Percentiles rank a stretch among this genome's conserved stretches.
These are phyloP conservation scores for Nomia melanderi DNA, from an alignment of 1,140 invertebrate genomes.

Conservation along the genomic window DNA sequence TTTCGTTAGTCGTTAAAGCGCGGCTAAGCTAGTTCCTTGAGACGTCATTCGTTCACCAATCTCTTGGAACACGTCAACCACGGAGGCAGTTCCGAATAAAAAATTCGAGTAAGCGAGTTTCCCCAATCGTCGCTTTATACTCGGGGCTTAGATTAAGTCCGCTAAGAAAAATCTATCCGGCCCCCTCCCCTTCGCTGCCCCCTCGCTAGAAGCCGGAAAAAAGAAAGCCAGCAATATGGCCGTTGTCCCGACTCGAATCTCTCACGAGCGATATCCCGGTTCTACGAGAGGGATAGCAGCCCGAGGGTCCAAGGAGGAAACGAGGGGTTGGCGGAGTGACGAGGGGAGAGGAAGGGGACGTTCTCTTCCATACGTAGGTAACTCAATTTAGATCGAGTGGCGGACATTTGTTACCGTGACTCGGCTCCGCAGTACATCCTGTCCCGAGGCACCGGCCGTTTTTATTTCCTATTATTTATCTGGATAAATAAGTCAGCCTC, in stretches of 20 bases:
- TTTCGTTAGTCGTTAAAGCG: no score
- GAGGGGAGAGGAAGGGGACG: conserved; percentile 26
- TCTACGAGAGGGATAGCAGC: conserved; percentile 54
- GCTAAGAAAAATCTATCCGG: conserved; percentile 79
- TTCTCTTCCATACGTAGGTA: conserved; percentile 69
- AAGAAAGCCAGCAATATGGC: conserved; percentile 75
- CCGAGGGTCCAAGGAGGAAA: conserved; percentile 50
- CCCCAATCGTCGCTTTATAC: conserved; percentile 74
- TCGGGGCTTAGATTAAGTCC: conserved; percentile 79
- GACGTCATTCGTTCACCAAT: not conserved
- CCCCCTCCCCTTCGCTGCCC: no score
- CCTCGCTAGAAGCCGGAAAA: conserved; percentile 45
- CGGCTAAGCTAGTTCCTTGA: not conserved
- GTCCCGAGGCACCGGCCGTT: conserved; percentile 60
- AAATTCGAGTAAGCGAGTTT: conserved; percentile 48
- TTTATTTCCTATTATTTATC: conserved; percentile 81
- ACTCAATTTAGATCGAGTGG: conserved; percentile 81
- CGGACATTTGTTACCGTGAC: conserved; percentile 77
- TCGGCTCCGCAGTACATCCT: conserved; percentile 66
- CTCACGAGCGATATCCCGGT: conserved; percentile 68
- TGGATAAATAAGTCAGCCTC: conserved; percentile 76
- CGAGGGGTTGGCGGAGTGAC: conserved; percentile 56
- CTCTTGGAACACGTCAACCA: conserved; percentile 1
- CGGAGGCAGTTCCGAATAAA: conserved; percentile 19
- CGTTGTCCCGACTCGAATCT: conserved; percentile 73